phyloP scores from a whole-genome alignment of 2,888 invertebrate species.

The Cordilura impudica region DNA sequence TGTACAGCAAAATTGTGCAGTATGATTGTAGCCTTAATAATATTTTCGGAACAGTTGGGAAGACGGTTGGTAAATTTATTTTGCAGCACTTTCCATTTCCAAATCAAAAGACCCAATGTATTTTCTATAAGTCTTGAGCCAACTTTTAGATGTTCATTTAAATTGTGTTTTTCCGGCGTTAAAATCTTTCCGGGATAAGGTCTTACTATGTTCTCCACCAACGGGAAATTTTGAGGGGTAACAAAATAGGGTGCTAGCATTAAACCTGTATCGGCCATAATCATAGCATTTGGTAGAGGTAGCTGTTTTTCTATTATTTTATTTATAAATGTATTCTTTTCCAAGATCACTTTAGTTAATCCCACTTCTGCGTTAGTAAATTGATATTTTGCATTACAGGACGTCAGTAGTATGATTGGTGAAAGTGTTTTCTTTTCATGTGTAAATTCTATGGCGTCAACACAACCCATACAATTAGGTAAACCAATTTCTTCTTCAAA shows the following conservation, averaged over 20 bases:
- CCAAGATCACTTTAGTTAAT: constrained; percentile 4
- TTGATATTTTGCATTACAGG: constrained; percentile 48
- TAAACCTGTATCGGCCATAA: constrained; percentile 46
- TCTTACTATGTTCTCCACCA: constrained; percentile 47
- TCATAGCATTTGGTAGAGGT: constrained; percentile 37
- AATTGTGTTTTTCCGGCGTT: constrained; percentile 39
- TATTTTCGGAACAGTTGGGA: constrained; percentile 19
- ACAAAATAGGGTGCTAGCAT: constrained; percentile 48
- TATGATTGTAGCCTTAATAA: constrained; percentile 51
- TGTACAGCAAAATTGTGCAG: constrained; percentile 56
- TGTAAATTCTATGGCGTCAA: constrained; percentile 47
- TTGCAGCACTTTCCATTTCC: constrained; percentile 57
- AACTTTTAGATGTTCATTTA: constrained; percentile 43
- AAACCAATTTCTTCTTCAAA: constrained; percentile 36
- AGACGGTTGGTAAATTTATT: constrained; percentile 52
- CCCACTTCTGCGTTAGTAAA: constrained; percentile 40
- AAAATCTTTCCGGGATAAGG: constrained; percentile 49
- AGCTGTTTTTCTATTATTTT: constrained; percentile 27
- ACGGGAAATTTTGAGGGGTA: constrained; percentile 40
- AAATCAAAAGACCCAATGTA: constrained; percentile 44
- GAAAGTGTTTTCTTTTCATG: constrained; percentile 44
- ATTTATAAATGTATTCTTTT: constrained; percentile 46
- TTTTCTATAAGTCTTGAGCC: constrained; percentile 39
- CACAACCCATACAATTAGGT: constrained; percentile 52
- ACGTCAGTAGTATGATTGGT: constrained; percentile 37